A percentile compares a stretch with the other conserved stretches of the same genome.
These are phyloP conservation scores for Pantherophis alleghaniensis DNA, from an alignment of 2,797 vertebrate species.

Conservation along the genomic window DNA sequence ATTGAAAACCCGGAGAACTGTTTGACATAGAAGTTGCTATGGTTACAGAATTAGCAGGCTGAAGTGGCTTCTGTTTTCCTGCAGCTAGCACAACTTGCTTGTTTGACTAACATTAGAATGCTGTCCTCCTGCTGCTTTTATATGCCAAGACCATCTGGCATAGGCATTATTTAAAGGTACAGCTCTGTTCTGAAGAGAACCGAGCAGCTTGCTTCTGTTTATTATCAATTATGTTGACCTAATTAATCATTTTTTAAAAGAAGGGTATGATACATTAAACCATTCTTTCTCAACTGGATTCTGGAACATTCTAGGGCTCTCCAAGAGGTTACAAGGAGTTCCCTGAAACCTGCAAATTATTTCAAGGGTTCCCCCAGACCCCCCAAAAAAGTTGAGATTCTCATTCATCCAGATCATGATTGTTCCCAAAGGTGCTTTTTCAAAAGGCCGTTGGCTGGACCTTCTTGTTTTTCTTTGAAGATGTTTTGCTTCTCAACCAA, in stretches of 20 bases:
- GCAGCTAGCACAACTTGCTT: conserved; percentile 64
- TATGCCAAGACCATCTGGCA: conserved; percentile 85
- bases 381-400: not conserved
- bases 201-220: conserved; percentile 11
- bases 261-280: not conserved
- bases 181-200: conserved; percentile 38
- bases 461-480: not conserved
- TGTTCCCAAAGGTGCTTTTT: not conserved
- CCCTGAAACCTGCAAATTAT: not conserved
- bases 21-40: conserved; percentile 84
- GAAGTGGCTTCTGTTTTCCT: conserved; percentile 72
- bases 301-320: not conserved
- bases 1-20: conserved; percentile 72
- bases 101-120: conserved; percentile 70
- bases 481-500: not conserved
- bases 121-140: conserved; percentile 71
- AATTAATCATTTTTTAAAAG: conserved; percentile 29
- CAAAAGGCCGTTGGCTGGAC: not conserved
- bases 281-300: not conserved
- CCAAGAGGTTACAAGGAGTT: not conserved
- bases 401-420: not conserved
- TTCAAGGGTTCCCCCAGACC: not conserved
- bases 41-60: conserved; percentile 83
- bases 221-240: conserved; percentile 7
- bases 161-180: conserved; percentile 67